Base-by-base conservation (phyloP, 1,140 invertebrate species). In the Bombus confusus region DNA sequence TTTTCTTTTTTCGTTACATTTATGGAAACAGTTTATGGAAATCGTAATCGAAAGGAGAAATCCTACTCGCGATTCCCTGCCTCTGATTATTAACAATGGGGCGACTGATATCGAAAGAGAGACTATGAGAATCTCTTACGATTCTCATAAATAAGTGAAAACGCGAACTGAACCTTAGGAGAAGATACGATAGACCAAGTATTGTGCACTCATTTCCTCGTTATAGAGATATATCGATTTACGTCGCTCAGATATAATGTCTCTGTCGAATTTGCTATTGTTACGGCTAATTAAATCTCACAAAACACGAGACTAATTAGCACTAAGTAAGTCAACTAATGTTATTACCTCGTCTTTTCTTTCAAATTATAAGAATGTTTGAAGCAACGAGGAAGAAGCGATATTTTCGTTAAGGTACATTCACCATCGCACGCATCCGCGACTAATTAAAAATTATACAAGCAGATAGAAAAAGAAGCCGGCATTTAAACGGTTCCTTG, bases 391-490 rank as follows among this genome's bases (percentile, higher is more conserved):
- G 28, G 66, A 37, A 37, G 15, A 18, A n/a, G 31, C 4, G 47
- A 52, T 18, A 47, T 37, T 62, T 79, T 71, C 82, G 82, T 79
- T 76, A 79, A 59, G 75, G 34, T 59, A 72, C 68, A 84, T 84
- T 84, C 66, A 39, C 82, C 75, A n/a, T 43, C 12, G 73, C 57
- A 34, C 37, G 75, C 75, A 79, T 41, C 75, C 82, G 66, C 66
- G 25, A 76, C 81, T 79, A 84, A 84, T 79, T 84, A 59, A 39
- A 31, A 77, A 34, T 71, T 71, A 69, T 52, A 64, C 69, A 39
- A n/a, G 37, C 18, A 43, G 31, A 28, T 64, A 52, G 12, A 47
- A 43, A 39, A 83, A 57, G 10, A 77, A 25, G 34, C 6, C 0
- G 22, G 0, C 9, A 31, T 57, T 62, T 39, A 34, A 85, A 85